Percentiles rank a stretch among this genome's conserved stretches.
phyloP scores from a whole-genome alignment of 2,113 vertebrate genomes.

The Bubo bubo region DNA sequence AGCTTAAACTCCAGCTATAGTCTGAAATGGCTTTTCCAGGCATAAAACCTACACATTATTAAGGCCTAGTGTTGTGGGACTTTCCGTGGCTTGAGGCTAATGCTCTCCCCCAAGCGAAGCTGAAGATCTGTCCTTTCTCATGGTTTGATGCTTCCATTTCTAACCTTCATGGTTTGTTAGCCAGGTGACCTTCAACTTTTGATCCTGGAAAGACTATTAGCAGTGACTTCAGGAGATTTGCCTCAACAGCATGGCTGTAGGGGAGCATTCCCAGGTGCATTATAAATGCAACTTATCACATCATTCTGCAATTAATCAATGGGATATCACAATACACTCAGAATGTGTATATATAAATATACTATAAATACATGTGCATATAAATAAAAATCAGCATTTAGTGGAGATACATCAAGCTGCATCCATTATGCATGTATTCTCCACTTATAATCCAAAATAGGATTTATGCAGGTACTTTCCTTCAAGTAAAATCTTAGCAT shows the following conservation, averaged over 20 bases:
- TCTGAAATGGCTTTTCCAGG: background rate
- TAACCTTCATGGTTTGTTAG: conserved; percentile 54
- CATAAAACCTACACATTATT: background rate
- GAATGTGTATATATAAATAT: background rate
- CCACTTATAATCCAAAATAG: background rate
- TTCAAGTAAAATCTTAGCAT: background rate
- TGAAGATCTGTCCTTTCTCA: conserved; percentile 16
- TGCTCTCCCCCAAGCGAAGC: background rate
- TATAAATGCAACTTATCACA: background rate
- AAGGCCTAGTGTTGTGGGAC: background rate
- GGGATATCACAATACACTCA: background rate
- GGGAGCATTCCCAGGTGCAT: conserved; percentile 16
- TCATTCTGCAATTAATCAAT: background rate
- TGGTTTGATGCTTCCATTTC: conserved; percentile 28
- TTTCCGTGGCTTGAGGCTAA: background rate
- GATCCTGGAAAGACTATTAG: conserved; percentile 27
- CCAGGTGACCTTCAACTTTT: conserved; percentile 50
- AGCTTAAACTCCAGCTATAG: background rate
- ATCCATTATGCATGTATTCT: background rate
- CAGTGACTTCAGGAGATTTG: background rate
- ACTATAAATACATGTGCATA: background rate
- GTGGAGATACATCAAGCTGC: background rate
- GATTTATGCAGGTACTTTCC: background rate
- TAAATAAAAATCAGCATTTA: background rate
- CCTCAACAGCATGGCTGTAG: background rate